These are phyloP conservation scores for Nezara viridula DNA, from an alignment of 2,888 invertebrate species.

Conservation along the genomic window DNA sequence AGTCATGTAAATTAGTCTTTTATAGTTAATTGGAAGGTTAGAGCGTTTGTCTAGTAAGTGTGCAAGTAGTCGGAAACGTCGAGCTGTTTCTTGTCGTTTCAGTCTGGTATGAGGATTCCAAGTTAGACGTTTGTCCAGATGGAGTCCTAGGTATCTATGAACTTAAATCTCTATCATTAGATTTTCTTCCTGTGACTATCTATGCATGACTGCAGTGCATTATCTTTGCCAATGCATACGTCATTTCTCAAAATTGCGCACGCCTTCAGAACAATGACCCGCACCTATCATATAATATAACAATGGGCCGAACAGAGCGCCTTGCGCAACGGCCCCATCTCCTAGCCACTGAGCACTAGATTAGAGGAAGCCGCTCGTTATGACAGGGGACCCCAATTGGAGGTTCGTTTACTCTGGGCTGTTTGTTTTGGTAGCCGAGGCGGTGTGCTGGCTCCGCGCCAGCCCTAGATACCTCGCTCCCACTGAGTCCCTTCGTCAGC, in stretches of 20 bases:
- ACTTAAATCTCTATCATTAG: neutral
- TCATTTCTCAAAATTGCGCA: neutral
- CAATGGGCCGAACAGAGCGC: neutral
- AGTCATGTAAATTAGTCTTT: no score
- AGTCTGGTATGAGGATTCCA: no score
- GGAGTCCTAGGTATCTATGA: neutral
- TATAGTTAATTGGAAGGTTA: no score
- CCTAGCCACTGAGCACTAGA: neutral
- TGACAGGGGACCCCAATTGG: constrained; percentile 29
- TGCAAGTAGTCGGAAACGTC: no score
- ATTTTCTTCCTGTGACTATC: neutral
- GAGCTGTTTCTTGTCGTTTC: no score
- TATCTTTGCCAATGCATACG: neutral
- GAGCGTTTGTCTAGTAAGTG: no score
- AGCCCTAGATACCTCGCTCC: constrained; percentile 48
- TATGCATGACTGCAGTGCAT: neutral
- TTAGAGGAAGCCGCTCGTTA: constrained; percentile 35
- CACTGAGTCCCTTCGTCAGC: neutral
- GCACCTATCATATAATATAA: neutral
- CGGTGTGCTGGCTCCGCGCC: constrained; percentile 63
- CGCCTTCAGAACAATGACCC: neutral
- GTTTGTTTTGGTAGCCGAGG: constrained; percentile 60
- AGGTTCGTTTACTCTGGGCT: constrained; percentile 22
- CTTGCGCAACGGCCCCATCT: neutral
- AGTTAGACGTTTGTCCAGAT: no score